Conservation (phyloP, 2,888 invertebrate genomes). For the Nymphalis c-album region DNA sequence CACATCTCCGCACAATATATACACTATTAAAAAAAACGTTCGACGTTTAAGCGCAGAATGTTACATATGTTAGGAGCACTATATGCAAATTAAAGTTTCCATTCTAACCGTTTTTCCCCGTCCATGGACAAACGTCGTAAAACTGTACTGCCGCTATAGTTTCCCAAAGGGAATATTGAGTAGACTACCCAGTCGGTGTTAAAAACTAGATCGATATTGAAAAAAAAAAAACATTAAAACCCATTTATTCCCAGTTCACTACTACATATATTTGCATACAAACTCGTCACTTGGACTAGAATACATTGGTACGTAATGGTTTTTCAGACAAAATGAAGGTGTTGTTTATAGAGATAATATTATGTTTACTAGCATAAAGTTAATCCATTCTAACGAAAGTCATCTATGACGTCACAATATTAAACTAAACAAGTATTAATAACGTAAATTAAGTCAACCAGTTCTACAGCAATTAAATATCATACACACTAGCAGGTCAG, state of each 20-base stretch:
- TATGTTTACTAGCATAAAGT: too few relatives aligned
- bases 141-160: conserved; percentile 6
- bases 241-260: background rate
- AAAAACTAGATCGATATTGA: conserved; percentile 8
- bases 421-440: too few relatives aligned
- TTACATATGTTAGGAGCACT: background rate
- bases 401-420: too few relatives aligned
- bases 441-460: too few relatives aligned
- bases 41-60: background rate
- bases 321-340: too few relatives aligned
- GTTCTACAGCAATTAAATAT: too few relatives aligned
- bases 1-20: too few relatives aligned
- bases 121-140: conserved; percentile 15
- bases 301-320: too few relatives aligned
- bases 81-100: conserved; percentile 24
- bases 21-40: background rate
- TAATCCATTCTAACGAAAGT: too few relatives aligned
- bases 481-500: too few relatives aligned
- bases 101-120: conserved; percentile 21
- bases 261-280: background rate
- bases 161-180: conserved; percentile 9
- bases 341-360: too few relatives aligned
- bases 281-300: too few relatives aligned
- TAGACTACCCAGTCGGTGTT: conserved; percentile 1
- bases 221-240: conserved; percentile 9